Base-by-base conservation (phyloP, 2,797 vertebrate genomes). In the Thamnophis elegans region DNA sequence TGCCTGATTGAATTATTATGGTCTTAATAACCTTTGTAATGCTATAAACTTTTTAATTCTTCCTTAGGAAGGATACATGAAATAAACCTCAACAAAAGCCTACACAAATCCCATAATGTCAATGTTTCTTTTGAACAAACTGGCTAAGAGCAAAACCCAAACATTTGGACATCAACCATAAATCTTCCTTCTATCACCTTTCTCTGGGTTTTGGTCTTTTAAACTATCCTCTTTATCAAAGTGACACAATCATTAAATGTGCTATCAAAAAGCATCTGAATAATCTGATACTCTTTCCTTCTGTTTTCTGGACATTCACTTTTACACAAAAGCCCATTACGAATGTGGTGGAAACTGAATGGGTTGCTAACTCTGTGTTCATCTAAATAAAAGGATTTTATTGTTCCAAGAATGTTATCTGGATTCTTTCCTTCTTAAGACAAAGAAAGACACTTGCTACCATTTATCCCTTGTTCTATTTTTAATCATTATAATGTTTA, bases 181-280 rank as follows among this genome's bases (percentile, higher is more conserved):
- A 68, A 91, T 93, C 58, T 58, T 85, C 73, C 62, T 93, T 93
- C 58, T 59, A 36, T 91, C 58, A 59, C 8, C 59, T 62, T 36
- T 89, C 87, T 42, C 16, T 89, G n/a, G 87, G 51, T 53, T 91
- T 89, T 89, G 73, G 3, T 36, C 78, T 73, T 91, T 65, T 59
- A 89, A 91, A 91, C 68, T 89, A 88, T 89, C 87, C 86, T 59
- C 89, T 96, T 95, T 94, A 95, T 96, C 95, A 95, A 91, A 42
- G 51, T 89, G 78, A 88, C 89, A 89, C 91, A 93, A 94, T 28
- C 91, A 89, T 91, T 89, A 90, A 85, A 36, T 85, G 68, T 58
- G 28, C 28, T 68, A 5, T 82, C 89, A 92, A 25, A 13, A 25
- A 89, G 26, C 18, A 65, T 53, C n/a, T 68, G 78, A 5, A 90